phyloP scores from a whole-genome alignment of 2,113 vertebrate genomes.

The Gorilla gorilla region DNA sequence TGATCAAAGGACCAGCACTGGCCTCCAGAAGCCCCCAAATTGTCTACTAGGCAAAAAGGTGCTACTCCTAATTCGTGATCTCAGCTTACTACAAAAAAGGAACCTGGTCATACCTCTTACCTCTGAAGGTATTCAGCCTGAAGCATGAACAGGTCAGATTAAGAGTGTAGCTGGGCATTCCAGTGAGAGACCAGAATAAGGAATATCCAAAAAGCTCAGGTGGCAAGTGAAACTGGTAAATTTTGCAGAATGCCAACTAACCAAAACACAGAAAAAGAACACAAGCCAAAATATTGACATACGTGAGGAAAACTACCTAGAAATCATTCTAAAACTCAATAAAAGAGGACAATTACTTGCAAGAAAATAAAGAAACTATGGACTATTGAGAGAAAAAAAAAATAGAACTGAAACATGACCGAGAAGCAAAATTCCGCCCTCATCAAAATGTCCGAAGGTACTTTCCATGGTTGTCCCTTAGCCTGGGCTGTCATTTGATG shows the following conservation, averaged over 20 bases:
- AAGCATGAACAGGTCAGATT: neutral
- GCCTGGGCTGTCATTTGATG: slow-evolving; percentile 2
- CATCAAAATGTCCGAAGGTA: neutral
- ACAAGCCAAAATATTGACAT: slow-evolving; percentile 14
- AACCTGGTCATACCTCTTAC: neutral
- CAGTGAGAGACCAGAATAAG: neutral
- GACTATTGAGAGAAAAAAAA: neutral
- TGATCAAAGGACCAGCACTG: neutral
- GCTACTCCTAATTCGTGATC: neutral
- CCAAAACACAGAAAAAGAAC: slow-evolving; percentile 35
- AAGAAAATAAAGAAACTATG: neutral
- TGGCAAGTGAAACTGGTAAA: slow-evolving; percentile 7
- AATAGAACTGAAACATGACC: neutral
- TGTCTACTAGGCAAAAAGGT: neutral
- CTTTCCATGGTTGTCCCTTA: neutral
- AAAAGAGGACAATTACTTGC: neutral
- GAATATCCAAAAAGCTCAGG: neutral
- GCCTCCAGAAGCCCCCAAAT: neutral
- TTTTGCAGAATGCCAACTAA: slow-evolving; percentile 28
- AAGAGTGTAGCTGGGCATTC: neutral
- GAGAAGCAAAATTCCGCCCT: neutral
- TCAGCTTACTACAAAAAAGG: neutral
- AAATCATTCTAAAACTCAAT: slow-evolving; percentile 33
- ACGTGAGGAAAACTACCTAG: neutral
- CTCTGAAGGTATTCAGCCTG: neutral